Evolutionary conservation across 1,140 invertebrate genomes (phyloP).

Genomic region (Polypedilum pembai): DNA sequence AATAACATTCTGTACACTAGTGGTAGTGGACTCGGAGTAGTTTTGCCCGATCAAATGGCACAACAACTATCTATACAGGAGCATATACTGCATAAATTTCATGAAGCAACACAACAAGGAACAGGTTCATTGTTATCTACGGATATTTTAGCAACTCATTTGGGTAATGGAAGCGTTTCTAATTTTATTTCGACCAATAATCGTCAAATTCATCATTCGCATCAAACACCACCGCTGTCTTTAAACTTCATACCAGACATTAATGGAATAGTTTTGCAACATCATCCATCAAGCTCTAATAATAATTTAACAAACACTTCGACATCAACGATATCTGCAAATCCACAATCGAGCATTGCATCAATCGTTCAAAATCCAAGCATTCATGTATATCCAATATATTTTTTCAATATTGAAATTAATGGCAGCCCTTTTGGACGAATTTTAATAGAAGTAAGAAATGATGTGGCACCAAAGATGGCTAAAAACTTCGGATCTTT

Average conservation of each 20-base stretch:
- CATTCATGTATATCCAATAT: slow-evolving; percentile 56
- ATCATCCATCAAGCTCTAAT: slow-evolving; percentile 21
- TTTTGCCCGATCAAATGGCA: neutral
- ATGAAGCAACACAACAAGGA: neutral
- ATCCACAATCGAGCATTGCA: slow-evolving; percentile 38
- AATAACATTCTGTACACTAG: neutral
- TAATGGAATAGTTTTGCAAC: neutral
- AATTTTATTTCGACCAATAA: neutral
- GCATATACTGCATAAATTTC: neutral
- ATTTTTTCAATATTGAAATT: slow-evolving; percentile 69
- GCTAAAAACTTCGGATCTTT: slow-evolving; percentile 80
- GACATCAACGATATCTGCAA: slow-evolving; percentile 35
- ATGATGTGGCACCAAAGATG: slow-evolving; percentile 81
- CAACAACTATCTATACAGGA: neutral
- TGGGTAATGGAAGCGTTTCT: neutral
- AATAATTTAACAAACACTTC: slow-evolving; percentile 26
- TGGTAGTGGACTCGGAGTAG: neutral
- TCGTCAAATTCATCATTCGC: slow-evolving; percentile 41
- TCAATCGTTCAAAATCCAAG: slow-evolving; percentile 45
- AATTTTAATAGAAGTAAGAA: slow-evolving; percentile 74
- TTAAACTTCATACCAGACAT: slow-evolving; percentile 33
- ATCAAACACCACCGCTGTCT: slow-evolving; percentile 37
- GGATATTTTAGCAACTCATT: neutral
- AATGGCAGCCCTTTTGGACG: slow-evolving; percentile 62
- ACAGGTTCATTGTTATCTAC: neutral